A percentile compares a stretch with the other conserved stretches of the same genome.
Conservation (phyloP, 1,140 invertebrate genomes). For the Philopotamus ludificatus region DNA sequence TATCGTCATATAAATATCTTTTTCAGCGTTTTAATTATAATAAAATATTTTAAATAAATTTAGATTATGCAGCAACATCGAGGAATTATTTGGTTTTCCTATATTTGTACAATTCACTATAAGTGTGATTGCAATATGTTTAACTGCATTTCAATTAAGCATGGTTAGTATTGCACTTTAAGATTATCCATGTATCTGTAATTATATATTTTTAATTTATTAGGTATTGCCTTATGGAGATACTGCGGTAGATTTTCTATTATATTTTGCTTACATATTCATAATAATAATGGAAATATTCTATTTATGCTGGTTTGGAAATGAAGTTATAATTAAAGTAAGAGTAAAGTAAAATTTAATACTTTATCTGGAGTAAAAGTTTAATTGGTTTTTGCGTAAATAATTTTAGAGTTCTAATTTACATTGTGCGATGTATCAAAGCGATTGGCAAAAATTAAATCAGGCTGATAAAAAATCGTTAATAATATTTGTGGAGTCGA, state of each 20-base stretch:
- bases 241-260: not conserved
- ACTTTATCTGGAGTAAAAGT: not conserved
- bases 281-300: slow-evolving; percentile 2
- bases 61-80: slow-evolving; percentile 7
- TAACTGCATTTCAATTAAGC: slow-evolving; percentile 9
- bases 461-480: slow-evolving; percentile 2
- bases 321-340: slow-evolving; percentile 14
- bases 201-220: not conserved
- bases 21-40: slow-evolving; percentile 12
- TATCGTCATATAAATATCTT: too few relatives aligned
- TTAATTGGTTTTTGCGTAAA: not conserved
- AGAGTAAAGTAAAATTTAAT: slow-evolving; percentile 5
- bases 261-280: slow-evolving; percentile 1
- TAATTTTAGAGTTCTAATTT: slow-evolving; percentile 8
- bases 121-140: not conserved
- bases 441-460: slow-evolving; percentile 10
- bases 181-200: not conserved
- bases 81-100: not conserved
- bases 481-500: slow-evolving; percentile 4
- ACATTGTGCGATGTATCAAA: not conserved
- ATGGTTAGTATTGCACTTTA: not conserved
- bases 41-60: not conserved
- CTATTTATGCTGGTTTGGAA: slow-evolving; percentile 3
- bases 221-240: not conserved
- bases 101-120: slow-evolving; percentile 8